Percentiles rank a stretch among this genome's conserved stretches.
Conservation (phyloP, 2,888 invertebrate species). For the Sesia bembeciformis region DNA sequence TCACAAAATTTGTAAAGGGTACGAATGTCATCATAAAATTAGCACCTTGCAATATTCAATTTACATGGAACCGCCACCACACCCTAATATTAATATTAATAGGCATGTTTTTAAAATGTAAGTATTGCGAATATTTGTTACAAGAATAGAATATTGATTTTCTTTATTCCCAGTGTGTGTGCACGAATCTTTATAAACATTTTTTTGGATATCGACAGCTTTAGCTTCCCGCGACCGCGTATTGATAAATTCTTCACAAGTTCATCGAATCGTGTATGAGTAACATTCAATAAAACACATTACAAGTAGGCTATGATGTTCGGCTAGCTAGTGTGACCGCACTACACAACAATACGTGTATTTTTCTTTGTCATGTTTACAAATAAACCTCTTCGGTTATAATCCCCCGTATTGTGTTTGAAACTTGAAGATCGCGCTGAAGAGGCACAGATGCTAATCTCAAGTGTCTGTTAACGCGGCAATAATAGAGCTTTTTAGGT, state of each 20-base stretch:
- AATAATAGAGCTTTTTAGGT: conserved; percentile 62
- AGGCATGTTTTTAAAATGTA: not conserved
- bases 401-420: conserved; percentile 64
- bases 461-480: conserved; percentile 71
- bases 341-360: conserved; percentile 35
- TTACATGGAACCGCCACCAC: too few species aligned
- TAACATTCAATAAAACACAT: conserved; percentile 61
- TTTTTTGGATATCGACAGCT: conserved; percentile 25
- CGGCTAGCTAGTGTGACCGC: conserved; percentile 49
- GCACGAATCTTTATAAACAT: not conserved
- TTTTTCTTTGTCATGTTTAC: conserved; percentile 67
- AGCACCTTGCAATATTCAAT: too few species aligned
- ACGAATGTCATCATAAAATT: too few species aligned
- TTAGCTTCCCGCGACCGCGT: conserved; percentile 17
- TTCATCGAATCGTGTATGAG: conserved; percentile 59
- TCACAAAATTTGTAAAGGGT: too few species aligned
- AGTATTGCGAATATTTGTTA: not conserved
- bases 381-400: conserved; percentile 69
- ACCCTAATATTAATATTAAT: too few species aligned
- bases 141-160: not conserved
- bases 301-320: conserved; percentile 40
- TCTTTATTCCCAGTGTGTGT: not conserved
- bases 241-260: conserved; percentile 42
- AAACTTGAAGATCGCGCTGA: conserved; percentile 56
- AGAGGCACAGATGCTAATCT: conserved; percentile 71